Conservation (phyloP, 2,888 invertebrate species). For the Magallana nippona region DNA sequence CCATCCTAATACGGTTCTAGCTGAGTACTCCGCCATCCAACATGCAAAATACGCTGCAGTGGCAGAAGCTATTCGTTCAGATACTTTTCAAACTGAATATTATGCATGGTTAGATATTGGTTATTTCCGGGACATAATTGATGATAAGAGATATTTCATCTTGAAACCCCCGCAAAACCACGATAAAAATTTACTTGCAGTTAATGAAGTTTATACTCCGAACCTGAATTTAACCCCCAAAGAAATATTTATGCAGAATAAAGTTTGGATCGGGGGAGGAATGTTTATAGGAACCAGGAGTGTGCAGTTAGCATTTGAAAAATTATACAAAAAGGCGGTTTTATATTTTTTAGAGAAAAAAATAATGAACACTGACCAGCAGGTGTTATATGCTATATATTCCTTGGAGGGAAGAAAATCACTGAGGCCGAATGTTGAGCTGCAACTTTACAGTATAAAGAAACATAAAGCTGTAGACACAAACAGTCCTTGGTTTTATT, state of each 20-base stretch:
- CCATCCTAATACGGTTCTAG: constrained; percentile 64
- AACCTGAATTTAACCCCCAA: not conserved
- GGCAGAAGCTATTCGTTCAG: constrained; percentile 48
- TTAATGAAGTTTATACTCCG: not conserved
- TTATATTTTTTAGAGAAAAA: constrained; percentile 49
- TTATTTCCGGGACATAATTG: constrained; percentile 57
- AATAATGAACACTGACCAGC: constrained; percentile 57
- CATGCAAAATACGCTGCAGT: constrained; percentile 65
- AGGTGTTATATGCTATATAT: constrained; percentile 52
- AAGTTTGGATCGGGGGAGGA: constrained; percentile 55
- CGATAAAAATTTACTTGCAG: constrained; percentile 47
- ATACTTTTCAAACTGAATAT: constrained; percentile 57
- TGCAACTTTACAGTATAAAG: constrained; percentile 40
- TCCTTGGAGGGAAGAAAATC: constrained; percentile 26
- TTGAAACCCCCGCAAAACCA: constrained; percentile 45
- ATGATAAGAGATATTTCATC: constrained; percentile 47
- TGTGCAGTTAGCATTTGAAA: constrained; percentile 42
- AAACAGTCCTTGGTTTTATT: constrained; percentile 43
- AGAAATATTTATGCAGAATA: constrained; percentile 26
- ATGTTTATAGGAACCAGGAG: constrained; percentile 49
- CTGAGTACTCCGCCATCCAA: constrained; percentile 64
- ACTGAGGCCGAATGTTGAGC: constrained; percentile 39
- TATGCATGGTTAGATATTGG: constrained; percentile 68
- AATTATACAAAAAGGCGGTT: constrained; percentile 47
- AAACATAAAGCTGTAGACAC: not conserved